Percentiles rank a stretch among this genome's conserved stretches.
These are phyloP conservation scores for Tetragonula carbonaria DNA, from an alignment of 2,888 invertebrate species.

Conservation along the genomic window DNA sequence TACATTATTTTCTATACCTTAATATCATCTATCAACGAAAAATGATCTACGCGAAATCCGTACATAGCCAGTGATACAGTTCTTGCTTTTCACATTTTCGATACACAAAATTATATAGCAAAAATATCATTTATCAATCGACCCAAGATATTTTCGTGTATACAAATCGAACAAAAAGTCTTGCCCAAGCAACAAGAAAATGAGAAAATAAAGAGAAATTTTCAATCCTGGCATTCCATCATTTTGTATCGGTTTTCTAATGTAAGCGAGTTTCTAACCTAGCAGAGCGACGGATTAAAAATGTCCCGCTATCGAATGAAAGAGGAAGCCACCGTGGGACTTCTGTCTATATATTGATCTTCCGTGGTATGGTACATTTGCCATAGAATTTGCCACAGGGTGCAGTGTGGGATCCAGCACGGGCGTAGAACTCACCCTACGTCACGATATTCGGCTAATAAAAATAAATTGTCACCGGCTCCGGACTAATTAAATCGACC, in stretches of 20 bases:
- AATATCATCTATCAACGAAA: too few relatives aligned
- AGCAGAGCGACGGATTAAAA: conserved; percentile 53
- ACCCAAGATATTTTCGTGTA: neutral
- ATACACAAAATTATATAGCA: neutral
- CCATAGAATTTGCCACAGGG: conserved; percentile 69
- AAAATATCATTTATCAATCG: neutral
- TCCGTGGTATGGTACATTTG: conserved; percentile 68
- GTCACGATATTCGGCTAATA: conserved; percentile 66
- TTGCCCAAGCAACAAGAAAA: neutral
- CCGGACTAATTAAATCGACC: conserved; percentile 73
- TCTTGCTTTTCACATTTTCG: too few relatives aligned
- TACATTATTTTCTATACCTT: too few relatives aligned
- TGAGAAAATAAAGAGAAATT: neutral
- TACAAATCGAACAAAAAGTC: neutral
- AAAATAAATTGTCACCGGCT: conserved; percentile 74
- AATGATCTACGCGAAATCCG: too few relatives aligned
- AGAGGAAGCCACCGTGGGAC: conserved; percentile 55
- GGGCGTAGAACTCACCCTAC: conserved; percentile 63
- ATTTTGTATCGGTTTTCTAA: conserved; percentile 21
- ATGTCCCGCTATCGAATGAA: conserved; percentile 43
- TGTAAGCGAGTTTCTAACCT: neutral
- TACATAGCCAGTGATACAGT: too few relatives aligned
- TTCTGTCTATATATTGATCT: conserved; percentile 69
- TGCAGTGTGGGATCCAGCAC: conserved; percentile 54
- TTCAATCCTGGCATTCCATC: neutral